Base-by-base conservation (phyloP, 2,888 invertebrate species). In the Tipula confusa region DNA sequence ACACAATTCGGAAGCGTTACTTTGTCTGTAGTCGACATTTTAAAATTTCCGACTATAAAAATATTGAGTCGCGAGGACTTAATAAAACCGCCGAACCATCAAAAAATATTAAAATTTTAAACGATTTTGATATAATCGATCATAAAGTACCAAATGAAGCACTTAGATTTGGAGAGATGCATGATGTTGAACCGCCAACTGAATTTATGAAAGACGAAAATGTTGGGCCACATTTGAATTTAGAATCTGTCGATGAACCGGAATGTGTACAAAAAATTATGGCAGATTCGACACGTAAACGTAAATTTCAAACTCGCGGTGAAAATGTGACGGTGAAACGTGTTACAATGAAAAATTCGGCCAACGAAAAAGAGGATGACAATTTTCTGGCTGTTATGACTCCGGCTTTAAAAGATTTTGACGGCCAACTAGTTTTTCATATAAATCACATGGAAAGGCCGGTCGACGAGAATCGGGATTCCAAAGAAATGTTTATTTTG, bases 21-120 rank as follows among this genome's bases (percentile, higher is more conserved):
- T 86, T 86, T 83, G 84, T 87, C 2, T 87, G 87, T 31, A 84
- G 86, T 13, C 86, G 86, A 4, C 87, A 87, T 82, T 87, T 87
- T 85, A 85, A 86, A 0, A 83, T 83, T 9, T n/a, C 43, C n/a
- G 87, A 87, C 38, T 87, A 87, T 38, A 86, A 86, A 33, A 85
- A 87, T 85, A 7, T 84, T 0, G 83, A 85, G n/a, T 86, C 87
- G 0, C 85, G 87, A 5, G 83, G 85, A 28, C 84, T 87, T 15
- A 87, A 87, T 84, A 85, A 84, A 82, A 86, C 85, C 0, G 87
- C 86, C 4, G 38, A 86, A 29, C 87, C 87, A 0, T 85, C 85
- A 4, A 64, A 87, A n/a, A 86, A 87, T 85, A 80, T 87, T 0
- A 85, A 83, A 4, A 43, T 85, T n/a, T 83, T 87, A 0, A 84